Evolutionary conservation across 2,888 invertebrate genomes (phyloP).

Genomic region (Parascotia fuliginaria): DNA sequence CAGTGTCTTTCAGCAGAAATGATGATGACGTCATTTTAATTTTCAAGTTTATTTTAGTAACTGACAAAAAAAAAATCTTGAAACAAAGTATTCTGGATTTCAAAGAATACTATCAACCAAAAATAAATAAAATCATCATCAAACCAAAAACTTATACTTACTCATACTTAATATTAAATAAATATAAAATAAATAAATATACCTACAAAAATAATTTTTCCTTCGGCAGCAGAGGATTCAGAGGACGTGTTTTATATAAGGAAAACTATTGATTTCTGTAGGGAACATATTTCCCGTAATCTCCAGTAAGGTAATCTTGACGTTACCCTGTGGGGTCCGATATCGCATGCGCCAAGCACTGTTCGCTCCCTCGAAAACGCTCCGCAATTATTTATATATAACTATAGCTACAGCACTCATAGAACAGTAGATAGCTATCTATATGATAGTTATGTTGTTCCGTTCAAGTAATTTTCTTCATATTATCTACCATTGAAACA

Average conservation of each 20-base stretch:
- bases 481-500: neutral
- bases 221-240: no score
- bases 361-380: slow-evolving; percentile 47
- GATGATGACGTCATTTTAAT: no score
- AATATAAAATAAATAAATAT: no score
- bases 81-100: no score
- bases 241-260: neutral
- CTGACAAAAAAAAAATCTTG: no score
- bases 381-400: slow-evolving; percentile 48
- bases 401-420: slow-evolving; percentile 18
- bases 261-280: slow-evolving; percentile 55
- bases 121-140: no score
- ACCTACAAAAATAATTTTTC: no score
- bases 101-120: no score
- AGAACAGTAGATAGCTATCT: slow-evolving; percentile 1
- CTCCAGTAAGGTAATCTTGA: slow-evolving; percentile 48
- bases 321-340: slow-evolving; percentile 40
- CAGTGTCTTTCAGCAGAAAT: no score
- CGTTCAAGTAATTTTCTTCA: neutral
- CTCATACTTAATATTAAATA: no score
- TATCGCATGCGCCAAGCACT: slow-evolving; percentile 56
- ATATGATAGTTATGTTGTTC: neutral
- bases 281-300: slow-evolving; percentile 49
- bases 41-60: no score
- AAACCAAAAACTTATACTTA: no score